These are phyloP conservation scores for Vireo griseus DNA, from an alignment of 2,797 vertebrate species.

Conservation along the genomic window DNA sequence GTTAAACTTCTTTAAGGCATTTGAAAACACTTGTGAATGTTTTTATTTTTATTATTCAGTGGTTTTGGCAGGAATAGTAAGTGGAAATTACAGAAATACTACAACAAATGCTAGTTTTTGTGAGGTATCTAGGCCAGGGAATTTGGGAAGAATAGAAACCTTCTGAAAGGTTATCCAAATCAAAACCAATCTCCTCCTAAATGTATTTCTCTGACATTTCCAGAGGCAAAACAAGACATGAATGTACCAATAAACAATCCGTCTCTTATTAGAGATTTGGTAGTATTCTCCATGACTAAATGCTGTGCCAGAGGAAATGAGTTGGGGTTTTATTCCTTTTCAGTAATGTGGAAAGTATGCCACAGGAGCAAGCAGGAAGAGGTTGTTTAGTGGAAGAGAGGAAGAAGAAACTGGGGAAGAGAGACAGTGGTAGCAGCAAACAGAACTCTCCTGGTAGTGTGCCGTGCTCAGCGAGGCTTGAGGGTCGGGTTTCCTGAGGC, in stretches of 20 bases:
- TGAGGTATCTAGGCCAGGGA: not conserved
- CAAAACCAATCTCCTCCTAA: not conserved
- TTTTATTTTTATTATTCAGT: not conserved
- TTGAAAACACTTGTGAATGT: not conserved
- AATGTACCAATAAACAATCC: not conserved
- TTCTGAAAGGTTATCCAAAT: slow-evolving; percentile 9
- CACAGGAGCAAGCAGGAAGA: not conserved
- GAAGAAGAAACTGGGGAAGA: not conserved
- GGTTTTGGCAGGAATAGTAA: not conserved
- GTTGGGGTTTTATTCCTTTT: slow-evolving; percentile 23
- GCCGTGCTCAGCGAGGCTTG: not conserved
- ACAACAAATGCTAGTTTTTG: not conserved
- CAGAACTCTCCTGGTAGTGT: not conserved
- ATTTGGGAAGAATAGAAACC: not conserved
- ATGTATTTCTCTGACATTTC: not conserved
- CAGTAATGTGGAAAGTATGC: slow-evolving; percentile 46
- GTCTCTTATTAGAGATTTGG: not conserved
- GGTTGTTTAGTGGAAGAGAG: not conserved
- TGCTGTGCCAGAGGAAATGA: slow-evolving; percentile 21
- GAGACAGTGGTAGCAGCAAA: not conserved
- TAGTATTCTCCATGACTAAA: not conserved
- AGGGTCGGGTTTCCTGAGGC: not conserved
- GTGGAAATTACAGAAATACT: not conserved
- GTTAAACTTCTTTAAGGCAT: not conserved
- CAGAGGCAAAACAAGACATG: not conserved